Evolutionary conservation across 2,113 vertebrate species (phyloP).

Genomic region (Pipra filicauda): DNA sequence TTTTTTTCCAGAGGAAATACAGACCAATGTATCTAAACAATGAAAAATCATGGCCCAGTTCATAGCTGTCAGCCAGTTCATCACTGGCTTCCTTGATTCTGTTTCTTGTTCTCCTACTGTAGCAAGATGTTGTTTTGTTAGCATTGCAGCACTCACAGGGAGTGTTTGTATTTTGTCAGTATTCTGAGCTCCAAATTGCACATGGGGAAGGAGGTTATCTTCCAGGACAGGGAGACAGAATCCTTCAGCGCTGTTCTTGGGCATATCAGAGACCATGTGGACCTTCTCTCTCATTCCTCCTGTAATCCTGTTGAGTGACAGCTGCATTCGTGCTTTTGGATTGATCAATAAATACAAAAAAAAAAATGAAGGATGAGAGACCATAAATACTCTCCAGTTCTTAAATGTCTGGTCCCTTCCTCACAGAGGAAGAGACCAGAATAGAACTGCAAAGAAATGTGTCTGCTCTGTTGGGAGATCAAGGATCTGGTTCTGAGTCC

Average conservation of each 20-base stretch:
- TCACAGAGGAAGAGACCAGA: background rate
- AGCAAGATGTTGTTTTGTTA: background rate
- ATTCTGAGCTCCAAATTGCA: background rate
- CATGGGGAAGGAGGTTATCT: background rate
- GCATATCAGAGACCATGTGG: background rate
- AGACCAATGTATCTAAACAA: background rate
- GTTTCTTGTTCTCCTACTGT: background rate
- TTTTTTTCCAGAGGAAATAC: background rate
- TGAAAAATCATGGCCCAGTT: background rate
- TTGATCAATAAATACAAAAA: background rate
- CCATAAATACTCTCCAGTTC: background rate
- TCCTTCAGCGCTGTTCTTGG: background rate
- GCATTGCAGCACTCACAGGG: fast-evolving
- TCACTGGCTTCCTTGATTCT: background rate
- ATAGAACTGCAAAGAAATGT: background rate
- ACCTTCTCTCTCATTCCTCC: background rate
- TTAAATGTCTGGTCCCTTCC: background rate
- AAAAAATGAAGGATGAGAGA: background rate
- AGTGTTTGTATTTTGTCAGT: background rate
- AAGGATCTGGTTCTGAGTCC: background rate
- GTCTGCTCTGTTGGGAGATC: background rate
- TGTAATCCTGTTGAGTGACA: background rate
- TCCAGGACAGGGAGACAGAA: background rate
- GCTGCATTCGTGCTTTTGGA: background rate
- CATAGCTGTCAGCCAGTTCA: background rate